Base-by-base conservation (phyloP, 2,113 vertebrate genomes). In the Camelus bactrianus region DNA sequence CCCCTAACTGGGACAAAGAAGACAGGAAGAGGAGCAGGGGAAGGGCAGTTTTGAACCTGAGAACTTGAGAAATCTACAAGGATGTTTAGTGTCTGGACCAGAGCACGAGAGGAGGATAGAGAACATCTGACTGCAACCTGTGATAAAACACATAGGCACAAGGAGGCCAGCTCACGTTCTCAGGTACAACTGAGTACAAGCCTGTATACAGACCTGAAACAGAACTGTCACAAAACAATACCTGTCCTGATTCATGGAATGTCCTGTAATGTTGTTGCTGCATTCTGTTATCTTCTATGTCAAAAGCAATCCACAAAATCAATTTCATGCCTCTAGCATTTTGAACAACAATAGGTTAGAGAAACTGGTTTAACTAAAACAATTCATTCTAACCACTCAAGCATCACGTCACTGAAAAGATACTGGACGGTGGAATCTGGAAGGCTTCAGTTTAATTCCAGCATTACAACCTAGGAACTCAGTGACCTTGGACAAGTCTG, bases 291-390 rank as follows among this genome's bases (percentile, higher is more conserved):
- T 85, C 80, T 93, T 90, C n/a, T 58, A 70, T 80, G 38, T n/a
- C 58, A 92, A 42, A 22, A 72, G 38, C 70, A 90, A 94, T 77
- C 38, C 30, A 72, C 48, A 97, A 92, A 77, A 35, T 81, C 38
- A 8, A 69, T 92, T 95, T 94, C 30, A 54, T 85, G 76, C 30
- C 24, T 88, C 56, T 65, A 95, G 76, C 38, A 65, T 6, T 92
- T 73, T 92, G 11, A 26, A 94, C 94, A 83, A 80, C 73, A 87
- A 35, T 35, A 85, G n/a, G 3, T 65, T 30, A 81, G 35, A 77
- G 65, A 79, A 88, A 88, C 14, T 83, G 46, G 14, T 89, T 93
- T 92, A 86, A 93, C 89, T 11, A 67, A 73, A 92, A 94, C 5
- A 67, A 69, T 69, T 83, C 20, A 54, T 81, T 90, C 65, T 87